Conservation (phyloP, 2,797 vertebrate species). For the Sebastes glaucus region DNA sequence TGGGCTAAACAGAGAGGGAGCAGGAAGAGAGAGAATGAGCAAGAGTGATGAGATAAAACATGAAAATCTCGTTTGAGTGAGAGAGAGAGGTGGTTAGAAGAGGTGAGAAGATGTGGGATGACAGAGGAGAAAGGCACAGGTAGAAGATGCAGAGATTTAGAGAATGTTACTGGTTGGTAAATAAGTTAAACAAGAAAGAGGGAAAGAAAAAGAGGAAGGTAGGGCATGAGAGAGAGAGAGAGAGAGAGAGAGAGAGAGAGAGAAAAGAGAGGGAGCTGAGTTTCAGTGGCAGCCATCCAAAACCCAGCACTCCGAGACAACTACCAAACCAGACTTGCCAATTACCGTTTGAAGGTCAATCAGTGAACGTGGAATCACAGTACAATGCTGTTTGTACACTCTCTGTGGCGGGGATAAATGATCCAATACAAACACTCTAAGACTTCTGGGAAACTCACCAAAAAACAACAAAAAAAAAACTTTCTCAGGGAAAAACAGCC, state of each 20-base stretch:
- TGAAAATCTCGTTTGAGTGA: neutral
- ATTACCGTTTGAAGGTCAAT: constrained; percentile 70
- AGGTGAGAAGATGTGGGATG: neutral
- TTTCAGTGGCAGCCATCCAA: constrained; percentile 57
- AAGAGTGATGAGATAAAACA: constrained; percentile 10
- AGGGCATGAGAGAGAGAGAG: neutral
- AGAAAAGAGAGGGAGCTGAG: neutral
- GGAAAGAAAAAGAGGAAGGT: neutral
- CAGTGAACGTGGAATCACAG: constrained; percentile 60
- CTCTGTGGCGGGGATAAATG: constrained; percentile 39
- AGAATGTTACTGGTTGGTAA: neutral
- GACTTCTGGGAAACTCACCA: constrained; percentile 23
- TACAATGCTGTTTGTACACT: constrained; percentile 57
- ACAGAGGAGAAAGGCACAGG: neutral
- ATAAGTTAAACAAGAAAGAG: neutral
- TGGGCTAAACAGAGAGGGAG: constrained; percentile 22
- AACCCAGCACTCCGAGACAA: constrained; percentile 31
- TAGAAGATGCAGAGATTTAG: neutral
- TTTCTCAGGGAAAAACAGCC: constrained; percentile 3
- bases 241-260: neutral
- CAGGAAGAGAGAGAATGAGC: neutral
- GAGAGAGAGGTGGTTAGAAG: neutral
- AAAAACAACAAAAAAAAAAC: neutral
- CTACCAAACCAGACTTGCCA: constrained; percentile 52
- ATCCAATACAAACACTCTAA: constrained; percentile 34